Base-by-base conservation (phyloP, 2,888 invertebrate species). In the Pocota personata region DNA sequence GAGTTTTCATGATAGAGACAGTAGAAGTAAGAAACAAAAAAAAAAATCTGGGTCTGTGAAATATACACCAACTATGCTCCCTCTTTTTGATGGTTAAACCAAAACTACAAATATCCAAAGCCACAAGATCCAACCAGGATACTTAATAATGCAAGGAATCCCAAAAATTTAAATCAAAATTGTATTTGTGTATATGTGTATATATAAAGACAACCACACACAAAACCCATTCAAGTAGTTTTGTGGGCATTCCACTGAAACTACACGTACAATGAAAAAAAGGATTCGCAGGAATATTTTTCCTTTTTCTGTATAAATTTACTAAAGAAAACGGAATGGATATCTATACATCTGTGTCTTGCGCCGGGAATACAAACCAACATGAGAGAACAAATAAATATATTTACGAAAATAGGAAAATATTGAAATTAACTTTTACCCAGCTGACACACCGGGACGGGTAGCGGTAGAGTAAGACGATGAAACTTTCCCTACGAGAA, bases 371-470 rank as follows among this genome's bases (percentile, higher is more conserved):
- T 50, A 60, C 67, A 43, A 73, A 58, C 52, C 19, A 62, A 60
- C 75, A 35, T 52, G 21, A 55, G 46, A 40, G 30, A 76, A 76
- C 55, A 79, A 73, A 79, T 66, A 82, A 14, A 66, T 37, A 14
- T 71, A 78, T 60, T 78, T 73, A 67, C 55, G 48, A 62, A 79
- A 67, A 67, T 62, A 79, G 46, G 67, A 79, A 79, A 73, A 83
- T 83, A 83, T 83, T 73, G 67, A 83, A 83, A 79, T 83, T 73
- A 79, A 79, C 79, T 83, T 79, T 73, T 37, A 55, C 79, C 55
- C n/a, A 50, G 19, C 21, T 55, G 40, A 55, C 35, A 66, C 37
- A 19, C 4, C 10, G 16, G 40, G 1, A 24, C 4, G 48, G 40
- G 40, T 4, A 3, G 16, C 14, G 27, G 27, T 35, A 19, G 24